phyloP scores from a whole-genome alignment of 2,113 vertebrate species.

The Leucopsar rothschildi region DNA sequence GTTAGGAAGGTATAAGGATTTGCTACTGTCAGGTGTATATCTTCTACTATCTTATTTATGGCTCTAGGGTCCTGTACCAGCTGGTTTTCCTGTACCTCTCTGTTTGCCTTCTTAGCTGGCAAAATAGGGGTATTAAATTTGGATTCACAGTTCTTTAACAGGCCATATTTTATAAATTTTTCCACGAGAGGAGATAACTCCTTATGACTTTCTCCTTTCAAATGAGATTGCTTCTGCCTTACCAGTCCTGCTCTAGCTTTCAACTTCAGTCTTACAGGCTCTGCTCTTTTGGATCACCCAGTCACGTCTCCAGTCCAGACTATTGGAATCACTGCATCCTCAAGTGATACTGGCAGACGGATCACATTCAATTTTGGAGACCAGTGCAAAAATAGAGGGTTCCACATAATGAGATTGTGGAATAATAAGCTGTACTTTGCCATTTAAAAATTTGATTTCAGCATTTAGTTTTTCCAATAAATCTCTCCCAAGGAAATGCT shows the following conservation, averaged over 20 bases:
- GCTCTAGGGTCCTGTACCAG: not conserved
- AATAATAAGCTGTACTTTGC: not conserved
- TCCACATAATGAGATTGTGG: not conserved
- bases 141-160: not conserved
- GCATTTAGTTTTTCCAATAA: not conserved
- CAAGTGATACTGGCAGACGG: not conserved
- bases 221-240: not conserved
- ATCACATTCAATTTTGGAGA: fast-evolving
- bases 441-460: not conserved
- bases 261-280: not conserved
- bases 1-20: not conserved
- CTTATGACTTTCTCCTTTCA: not conserved
- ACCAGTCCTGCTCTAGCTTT: fast-evolving
- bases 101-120: not conserved
- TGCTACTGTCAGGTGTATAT: not conserved
- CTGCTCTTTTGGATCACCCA: not conserved
- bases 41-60: not conserved
- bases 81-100: not conserved
- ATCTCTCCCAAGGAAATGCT: not conserved
- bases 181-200: not conserved
- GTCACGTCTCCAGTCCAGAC: not conserved
- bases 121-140: not conserved
- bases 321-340: not conserved
- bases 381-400: not conserved
- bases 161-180: not conserved